Evolutionary conservation across 2,797 vertebrate species (phyloP).

Genomic region (Falco columbarius): DNA sequence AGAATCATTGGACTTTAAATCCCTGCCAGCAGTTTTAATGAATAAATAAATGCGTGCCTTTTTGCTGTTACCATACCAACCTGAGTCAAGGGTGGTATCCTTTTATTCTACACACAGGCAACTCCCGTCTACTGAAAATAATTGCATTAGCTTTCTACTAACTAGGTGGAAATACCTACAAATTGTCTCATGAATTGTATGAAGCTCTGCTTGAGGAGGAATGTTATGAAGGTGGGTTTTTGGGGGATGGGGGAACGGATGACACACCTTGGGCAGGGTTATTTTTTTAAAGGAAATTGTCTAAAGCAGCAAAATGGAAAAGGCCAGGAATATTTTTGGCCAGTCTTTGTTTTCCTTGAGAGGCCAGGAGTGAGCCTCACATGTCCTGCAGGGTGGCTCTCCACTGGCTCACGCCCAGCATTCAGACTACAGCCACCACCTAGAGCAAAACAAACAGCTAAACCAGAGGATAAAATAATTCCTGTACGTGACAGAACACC

Average conservation of each 20-base stretch:
- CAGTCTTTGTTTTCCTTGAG: neutral
- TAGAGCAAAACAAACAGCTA: neutral
- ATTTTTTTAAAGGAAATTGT: neutral
- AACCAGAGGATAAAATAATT: neutral
- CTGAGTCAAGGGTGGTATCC: neutral
- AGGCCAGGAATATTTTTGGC: neutral
- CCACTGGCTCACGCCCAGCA: neutral
- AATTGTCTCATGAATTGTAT: rapidly evolving
- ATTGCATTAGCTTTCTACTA: neutral
- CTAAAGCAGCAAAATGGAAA: neutral
- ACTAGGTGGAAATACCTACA: neutral
- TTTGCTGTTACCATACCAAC: neutral
- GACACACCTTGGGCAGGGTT: no score
- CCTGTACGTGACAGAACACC: no score
- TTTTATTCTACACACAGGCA: neutral
- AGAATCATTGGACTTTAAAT: neutral
- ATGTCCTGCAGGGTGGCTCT: rapidly evolving
- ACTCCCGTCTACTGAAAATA: neutral
- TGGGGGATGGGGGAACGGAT: no score
- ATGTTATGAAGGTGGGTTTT: neutral
- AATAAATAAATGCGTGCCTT: neutral
- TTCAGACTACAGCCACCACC: neutral
- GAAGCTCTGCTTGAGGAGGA: neutral
- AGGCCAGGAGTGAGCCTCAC: neutral
- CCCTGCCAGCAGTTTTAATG: neutral